Conservation (phyloP, 2,113 vertebrate species). For the Apodemus speciosus region DNA sequence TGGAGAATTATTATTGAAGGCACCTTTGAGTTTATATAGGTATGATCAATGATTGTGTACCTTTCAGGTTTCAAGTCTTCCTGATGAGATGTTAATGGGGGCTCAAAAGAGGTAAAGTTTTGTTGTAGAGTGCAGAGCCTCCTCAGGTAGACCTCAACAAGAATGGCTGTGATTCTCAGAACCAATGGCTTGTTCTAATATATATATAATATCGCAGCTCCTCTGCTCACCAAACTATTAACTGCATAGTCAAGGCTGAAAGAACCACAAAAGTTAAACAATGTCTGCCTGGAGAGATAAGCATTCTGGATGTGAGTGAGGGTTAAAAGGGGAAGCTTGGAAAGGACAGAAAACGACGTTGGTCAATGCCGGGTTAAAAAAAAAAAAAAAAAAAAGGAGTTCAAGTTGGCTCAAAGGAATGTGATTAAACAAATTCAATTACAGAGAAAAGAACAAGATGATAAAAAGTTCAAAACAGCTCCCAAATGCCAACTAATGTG, state of each 20-base stretch:
- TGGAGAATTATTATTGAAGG: background rate
- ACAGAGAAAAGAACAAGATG: slow-evolving; percentile 19
- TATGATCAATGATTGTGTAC: background rate
- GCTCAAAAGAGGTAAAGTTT: background rate
- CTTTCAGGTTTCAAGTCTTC: background rate
- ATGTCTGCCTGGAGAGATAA: slow-evolving; percentile 62
- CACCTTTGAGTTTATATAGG: background rate
- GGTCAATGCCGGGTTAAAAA: slow-evolving; percentile 20
- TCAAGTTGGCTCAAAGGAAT: slow-evolving; percentile 44
- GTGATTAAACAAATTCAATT: slow-evolving; percentile 61
- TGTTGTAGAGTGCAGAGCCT: background rate
- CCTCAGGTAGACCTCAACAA: background rate
- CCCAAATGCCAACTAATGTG: slow-evolving; percentile 24
- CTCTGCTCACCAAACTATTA: slow-evolving; percentile 32
- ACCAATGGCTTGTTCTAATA: background rate
- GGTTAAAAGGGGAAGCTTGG: slow-evolving; percentile 56
- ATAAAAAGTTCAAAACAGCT: slow-evolving; percentile 47
- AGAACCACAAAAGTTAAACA: slow-evolving; percentile 58
- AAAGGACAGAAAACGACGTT: slow-evolving; percentile 49
- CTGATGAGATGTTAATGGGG: background rate
- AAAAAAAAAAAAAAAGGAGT: slow-evolving; percentile 36
- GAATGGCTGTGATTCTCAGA: background rate
- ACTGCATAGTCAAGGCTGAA: slow-evolving; percentile 13
- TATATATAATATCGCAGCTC: background rate
- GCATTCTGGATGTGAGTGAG: slow-evolving; percentile 32